Conservation (phyloP, 2,113 vertebrate genomes). For the Phocoena sinus region DNA sequence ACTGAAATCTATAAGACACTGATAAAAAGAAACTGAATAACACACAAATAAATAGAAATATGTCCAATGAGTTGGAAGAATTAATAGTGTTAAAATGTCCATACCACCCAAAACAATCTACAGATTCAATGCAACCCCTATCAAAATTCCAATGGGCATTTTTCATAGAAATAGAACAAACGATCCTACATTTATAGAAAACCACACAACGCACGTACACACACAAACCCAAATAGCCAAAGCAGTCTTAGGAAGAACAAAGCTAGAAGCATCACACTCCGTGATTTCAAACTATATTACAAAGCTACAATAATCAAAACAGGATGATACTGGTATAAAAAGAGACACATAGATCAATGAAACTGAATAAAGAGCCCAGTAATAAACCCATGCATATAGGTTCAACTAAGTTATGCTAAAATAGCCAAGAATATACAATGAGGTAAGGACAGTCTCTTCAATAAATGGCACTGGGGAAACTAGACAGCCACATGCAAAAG, state of each 20-base stretch:
- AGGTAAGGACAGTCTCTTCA: not conserved
- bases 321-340: not conserved
- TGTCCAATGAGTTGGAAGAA: not conserved
- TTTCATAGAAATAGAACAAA: not conserved
- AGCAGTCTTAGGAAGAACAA: not conserved
- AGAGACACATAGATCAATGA: not conserved
- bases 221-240: not conserved
- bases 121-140: not conserved
- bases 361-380: not conserved
- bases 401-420: not conserved
- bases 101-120: not conserved
- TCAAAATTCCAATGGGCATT: not conserved
- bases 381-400: not conserved
- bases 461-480: not conserved
- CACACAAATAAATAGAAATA: not conserved
- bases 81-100: not conserved
- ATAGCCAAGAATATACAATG: not conserved
- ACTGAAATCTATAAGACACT: not conserved
- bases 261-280: not conserved
- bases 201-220: not conserved
- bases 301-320: not conserved
- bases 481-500: not conserved
- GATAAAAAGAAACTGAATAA: not conserved
- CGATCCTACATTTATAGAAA: not conserved
- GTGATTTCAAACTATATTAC: not conserved